Conservation (phyloP, 2,113 vertebrate species). For the Syrrhaptes paradoxus region DNA sequence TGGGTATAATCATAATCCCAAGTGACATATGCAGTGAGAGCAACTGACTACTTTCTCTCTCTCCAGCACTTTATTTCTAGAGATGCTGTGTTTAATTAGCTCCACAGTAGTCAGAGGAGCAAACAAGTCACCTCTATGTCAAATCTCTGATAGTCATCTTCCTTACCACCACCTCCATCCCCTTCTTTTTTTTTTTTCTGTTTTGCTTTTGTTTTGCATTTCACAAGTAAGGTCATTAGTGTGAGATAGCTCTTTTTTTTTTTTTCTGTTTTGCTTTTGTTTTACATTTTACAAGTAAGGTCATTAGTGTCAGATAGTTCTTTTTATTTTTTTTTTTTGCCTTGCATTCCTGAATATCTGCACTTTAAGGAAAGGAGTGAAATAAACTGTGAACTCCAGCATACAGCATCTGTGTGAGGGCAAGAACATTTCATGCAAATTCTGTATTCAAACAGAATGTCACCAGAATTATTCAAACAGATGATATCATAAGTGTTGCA, state of each 20-base stretch:
- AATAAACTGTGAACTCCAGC: background rate
- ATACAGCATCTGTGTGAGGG: background rate
- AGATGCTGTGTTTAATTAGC: slow-evolving; percentile 77
- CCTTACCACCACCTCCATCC: background rate
- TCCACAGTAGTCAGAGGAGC: slow-evolving; percentile 51
- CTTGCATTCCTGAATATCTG: background rate
- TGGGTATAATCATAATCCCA: slow-evolving; percentile 71
- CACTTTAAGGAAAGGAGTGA: background rate
- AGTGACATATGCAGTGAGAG: slow-evolving; percentile 72
- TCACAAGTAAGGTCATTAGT: slow-evolving; percentile 26
- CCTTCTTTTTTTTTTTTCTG: background rate
- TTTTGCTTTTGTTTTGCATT: slow-evolving; percentile 38
- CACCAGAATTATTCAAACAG: background rate
- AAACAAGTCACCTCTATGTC: slow-evolving; percentile 64
- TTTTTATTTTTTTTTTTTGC: too few relatives aligned
- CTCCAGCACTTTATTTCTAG: slow-evolving; percentile 64
- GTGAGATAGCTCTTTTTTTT: background rate
- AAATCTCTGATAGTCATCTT: slow-evolving; percentile 51
- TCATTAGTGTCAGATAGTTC: too few relatives aligned
- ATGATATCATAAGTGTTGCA: background rate
- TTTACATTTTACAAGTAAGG: too few relatives aligned
- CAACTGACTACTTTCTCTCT: slow-evolving; percentile 67
- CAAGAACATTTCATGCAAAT: background rate
- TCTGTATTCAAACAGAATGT: background rate
- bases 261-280: too few relatives aligned